Base-by-base conservation (phyloP, 2,888 invertebrate genomes). In the Sturmia bella region DNA sequence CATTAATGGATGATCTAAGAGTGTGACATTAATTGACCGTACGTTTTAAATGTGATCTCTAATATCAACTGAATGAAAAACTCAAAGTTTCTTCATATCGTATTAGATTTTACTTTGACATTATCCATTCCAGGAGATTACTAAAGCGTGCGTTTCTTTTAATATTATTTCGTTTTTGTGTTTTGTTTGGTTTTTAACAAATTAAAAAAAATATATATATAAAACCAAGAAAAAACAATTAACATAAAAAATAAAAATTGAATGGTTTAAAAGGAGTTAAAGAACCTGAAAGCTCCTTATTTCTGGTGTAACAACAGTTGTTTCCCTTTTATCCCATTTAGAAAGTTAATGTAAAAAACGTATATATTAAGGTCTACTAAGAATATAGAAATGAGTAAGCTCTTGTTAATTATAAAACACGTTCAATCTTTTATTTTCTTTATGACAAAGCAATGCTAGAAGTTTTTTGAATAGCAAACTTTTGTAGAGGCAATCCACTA, bases 1-100 rank as follows among this genome's bases (percentile, higher is more conserved):
- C 89, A 17, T 81, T 89, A 85, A 95, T 96, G 95, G 96, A 96
- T 92, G 96, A 96, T 91, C 88, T 96, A 91, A 92, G 96, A 80
- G 96, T 96, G 95, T 96, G 96, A 96, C 95, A 94, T 89, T 91
- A 91, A 90, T 90, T 90, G 87, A 90, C 90, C 86, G 90, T 90
- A 88, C 90, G 90, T 89, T 90, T 90, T 86, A 90, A 90, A 87
- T 90, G 90, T 88, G 90, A 90, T 90, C 90, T 90, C 85, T 90
- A 90, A 87, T 66, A 72, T 6, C 17, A 63, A 66, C 64, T 21
- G 21, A 78, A 27, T 4, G 32, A 15, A 37, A 68, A 68, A 13
- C 37, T 43, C 54, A 9, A 11, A 39, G 32, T 37, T 12, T 12
- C 32, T 48, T 56, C 3, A 45, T 43, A 1, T 68, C 48, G 0